These are phyloP conservation scores for Grapholita molesta DNA, from an alignment of 1,140 invertebrate species.

Conservation along the genomic window DNA sequence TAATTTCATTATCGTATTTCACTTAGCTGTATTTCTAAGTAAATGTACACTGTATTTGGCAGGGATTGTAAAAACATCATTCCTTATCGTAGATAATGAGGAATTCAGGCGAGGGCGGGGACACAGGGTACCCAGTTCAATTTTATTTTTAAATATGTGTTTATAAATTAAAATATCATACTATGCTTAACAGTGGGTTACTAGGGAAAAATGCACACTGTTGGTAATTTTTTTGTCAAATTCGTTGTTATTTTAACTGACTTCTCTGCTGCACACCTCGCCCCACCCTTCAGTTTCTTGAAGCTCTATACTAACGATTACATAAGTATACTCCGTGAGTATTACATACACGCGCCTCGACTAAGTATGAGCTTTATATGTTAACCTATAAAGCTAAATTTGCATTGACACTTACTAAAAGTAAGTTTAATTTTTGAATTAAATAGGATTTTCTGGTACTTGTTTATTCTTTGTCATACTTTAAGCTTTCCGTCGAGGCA, in stretches of 20 bases:
- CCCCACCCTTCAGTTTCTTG: background rate
- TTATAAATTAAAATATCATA: too few species aligned
- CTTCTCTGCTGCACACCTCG: background rate
- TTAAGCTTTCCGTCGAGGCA: background rate
- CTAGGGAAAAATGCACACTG: background rate
- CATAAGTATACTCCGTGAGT: constrained; percentile 16
- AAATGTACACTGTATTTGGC: constrained; percentile 10
- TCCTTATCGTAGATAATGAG: background rate
- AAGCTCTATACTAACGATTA: constrained; percentile 2
- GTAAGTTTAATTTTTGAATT: background rate
- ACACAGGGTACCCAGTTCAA: background rate
- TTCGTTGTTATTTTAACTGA: constrained; percentile 14
- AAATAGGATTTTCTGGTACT: too few species aligned
- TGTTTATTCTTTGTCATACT: too few species aligned
- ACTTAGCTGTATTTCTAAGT: constrained; percentile 7
- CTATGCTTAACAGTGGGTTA: background rate
- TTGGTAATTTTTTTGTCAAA: constrained; percentile 23
- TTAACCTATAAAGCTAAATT: background rate
- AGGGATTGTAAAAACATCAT: constrained; percentile 3
- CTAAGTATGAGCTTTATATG: background rate
- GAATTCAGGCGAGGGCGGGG: background rate
- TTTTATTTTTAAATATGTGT: too few species aligned
- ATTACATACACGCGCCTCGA: background rate
- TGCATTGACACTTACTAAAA: background rate
- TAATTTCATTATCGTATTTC: background rate